Percentiles rank a stretch among this genome's conserved stretches.
phyloP scores from a whole-genome alignment of 53 echinoderm and acorn worm genomes.

The Pentamera pediparva region DNA sequence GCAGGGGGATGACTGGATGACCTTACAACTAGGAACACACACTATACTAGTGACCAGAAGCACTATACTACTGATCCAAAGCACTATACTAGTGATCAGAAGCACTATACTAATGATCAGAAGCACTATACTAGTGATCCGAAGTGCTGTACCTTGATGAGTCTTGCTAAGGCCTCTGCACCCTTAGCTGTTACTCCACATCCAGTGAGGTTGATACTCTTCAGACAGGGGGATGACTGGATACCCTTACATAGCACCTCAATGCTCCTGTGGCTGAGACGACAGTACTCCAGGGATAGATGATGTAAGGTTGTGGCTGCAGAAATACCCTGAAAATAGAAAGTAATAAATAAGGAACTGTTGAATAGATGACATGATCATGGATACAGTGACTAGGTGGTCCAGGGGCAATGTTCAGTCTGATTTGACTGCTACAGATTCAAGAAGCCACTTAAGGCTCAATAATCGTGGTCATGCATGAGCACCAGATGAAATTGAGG shows the following conservation, averaged over 20 bases:
- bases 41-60: no score
- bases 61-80: no score
- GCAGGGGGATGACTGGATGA: conserved; percentile 61
- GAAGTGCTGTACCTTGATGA: conserved; percentile 90
- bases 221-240: conserved; percentile 58
- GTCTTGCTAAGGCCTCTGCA: conserved; percentile 71
- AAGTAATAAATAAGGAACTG: neutral
- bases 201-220: conserved; percentile 57
- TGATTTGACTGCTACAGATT: no score
- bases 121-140: no score
- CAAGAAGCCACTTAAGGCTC: no score
- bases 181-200: conserved; percentile 74
- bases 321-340: conserved; percentile 49
- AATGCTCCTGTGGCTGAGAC: conserved; percentile 63
- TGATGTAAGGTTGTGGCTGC: conserved; percentile 68
- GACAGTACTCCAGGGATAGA: conserved; percentile 82
- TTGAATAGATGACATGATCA: neutral
- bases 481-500: no score
- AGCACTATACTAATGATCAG: no score
- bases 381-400: neutral
- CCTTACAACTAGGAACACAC: no score
- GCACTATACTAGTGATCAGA: no score
- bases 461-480: no score
- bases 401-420: no score
- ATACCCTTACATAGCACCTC: conserved; percentile 64